These are phyloP conservation scores for Cetoscarus ocellatus DNA, from an alignment of 2,797 vertebrate species.

Conservation along the genomic window DNA sequence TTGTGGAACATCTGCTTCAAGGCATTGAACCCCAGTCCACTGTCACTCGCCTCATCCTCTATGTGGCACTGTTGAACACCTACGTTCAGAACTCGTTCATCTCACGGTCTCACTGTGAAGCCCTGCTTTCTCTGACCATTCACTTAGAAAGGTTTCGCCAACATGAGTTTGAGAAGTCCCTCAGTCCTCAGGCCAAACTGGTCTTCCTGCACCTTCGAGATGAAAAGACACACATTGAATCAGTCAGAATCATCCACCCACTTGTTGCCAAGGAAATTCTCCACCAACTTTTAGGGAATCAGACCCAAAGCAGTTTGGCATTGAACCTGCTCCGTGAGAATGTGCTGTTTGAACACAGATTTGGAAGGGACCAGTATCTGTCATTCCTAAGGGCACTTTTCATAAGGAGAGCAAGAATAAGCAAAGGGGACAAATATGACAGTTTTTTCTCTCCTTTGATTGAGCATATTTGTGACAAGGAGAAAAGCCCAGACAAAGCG, in stretches of 20 bases:
- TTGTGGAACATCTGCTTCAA: constrained; percentile 83
- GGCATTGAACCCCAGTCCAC: constrained; percentile 77
- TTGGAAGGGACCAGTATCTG: constrained; percentile 83
- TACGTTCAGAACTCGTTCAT: constrained; percentile 87
- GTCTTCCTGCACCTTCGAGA: constrained; percentile 88
- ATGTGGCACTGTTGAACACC: constrained; percentile 88
- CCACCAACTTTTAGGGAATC: constrained; percentile 78
- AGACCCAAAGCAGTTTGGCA: constrained; percentile 84
- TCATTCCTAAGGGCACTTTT: constrained; percentile 85
- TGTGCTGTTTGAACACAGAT: constrained; percentile 85
- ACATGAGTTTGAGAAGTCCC: constrained; percentile 77
- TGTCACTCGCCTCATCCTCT: constrained; percentile 82
- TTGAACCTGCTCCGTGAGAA: constrained; percentile 80
- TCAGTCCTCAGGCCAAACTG: constrained; percentile 84
- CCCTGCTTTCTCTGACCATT: constrained; percentile 78
- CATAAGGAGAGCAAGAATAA: constrained; percentile 82
- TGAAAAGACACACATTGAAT: constrained; percentile 81
- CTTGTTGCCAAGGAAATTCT: constrained; percentile 89
- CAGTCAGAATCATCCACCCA: constrained; percentile 87
- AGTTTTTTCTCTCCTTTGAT: constrained; percentile 88
- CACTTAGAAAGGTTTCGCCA: constrained; percentile 64
- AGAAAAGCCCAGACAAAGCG: constrained; percentile 76
- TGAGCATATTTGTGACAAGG: constrained; percentile 81
- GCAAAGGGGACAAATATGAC: constrained; percentile 83
- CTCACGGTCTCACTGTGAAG: constrained; percentile 89